phyloP scores from a whole-genome alignment of 2,113 vertebrate species.

The Coturnix japonica region DNA sequence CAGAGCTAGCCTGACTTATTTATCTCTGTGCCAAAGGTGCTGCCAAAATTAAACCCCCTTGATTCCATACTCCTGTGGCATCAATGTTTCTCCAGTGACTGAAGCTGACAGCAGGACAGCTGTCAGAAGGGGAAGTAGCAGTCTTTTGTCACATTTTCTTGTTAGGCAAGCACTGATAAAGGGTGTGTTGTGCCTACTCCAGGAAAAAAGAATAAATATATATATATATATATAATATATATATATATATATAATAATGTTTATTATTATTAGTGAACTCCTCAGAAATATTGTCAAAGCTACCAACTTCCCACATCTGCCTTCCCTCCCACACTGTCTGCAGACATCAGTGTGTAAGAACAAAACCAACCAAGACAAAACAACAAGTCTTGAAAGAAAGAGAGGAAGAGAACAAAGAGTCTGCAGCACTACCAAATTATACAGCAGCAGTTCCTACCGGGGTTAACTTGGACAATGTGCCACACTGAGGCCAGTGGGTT shows the following conservation, averaged over 20 bases:
- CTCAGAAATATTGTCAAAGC: not conserved
- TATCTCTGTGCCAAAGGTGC: not conserved
- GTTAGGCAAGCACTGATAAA: not conserved
- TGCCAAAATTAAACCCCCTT: not conserved
- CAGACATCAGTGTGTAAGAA: not conserved
- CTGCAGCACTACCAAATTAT: not conserved
- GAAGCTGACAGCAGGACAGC: not conserved
- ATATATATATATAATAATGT: not conserved
- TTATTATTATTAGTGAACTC: too few species aligned
- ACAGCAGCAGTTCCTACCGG: not conserved
- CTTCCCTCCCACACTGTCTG: not conserved
- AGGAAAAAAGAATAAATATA: not conserved
- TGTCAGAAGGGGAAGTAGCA: not conserved
- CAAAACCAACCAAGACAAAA: slow-evolving; percentile 5
- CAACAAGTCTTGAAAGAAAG: not conserved
- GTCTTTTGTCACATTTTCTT: not conserved
- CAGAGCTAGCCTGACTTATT: not conserved
- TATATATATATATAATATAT: too few species aligned
- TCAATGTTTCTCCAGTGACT: not conserved
- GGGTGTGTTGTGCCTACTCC: not conserved
- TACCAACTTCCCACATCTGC: not conserved
- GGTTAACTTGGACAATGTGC: not conserved
- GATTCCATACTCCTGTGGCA: fast-evolving
- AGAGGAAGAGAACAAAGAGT: not conserved
- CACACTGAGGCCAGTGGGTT: not conserved